A percentile compares a stretch with the other conserved stretches of the same genome.
These are phyloP conservation scores for Dinoponera quadriceps DNA, from an alignment of 1,140 invertebrate species.

Conservation along the genomic window DNA sequence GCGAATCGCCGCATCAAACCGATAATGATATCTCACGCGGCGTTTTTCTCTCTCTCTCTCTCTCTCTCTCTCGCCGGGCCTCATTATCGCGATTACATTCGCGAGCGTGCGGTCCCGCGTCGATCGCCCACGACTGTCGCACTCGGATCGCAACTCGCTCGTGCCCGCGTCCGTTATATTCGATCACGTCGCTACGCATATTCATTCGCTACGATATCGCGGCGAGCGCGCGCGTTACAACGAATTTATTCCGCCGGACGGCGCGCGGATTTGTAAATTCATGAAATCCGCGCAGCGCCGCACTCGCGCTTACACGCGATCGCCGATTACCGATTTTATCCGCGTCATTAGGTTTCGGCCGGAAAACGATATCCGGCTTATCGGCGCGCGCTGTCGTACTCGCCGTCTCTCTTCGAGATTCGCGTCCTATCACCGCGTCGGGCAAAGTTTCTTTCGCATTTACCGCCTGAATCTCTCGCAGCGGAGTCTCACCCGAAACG, in stretches of 20 bases:
- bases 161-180: constrained; percentile 8
- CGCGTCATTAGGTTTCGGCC: too few relatives aligned
- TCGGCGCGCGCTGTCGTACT: too few relatives aligned
- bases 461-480: too few relatives aligned
- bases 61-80: background rate
- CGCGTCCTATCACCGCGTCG: too few relatives aligned
- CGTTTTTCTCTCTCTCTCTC: too few relatives aligned
- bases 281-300: background rate
- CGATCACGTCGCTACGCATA: background rate
- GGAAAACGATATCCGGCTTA: too few relatives aligned
- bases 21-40: constrained; percentile 23
- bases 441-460: too few relatives aligned
- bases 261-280: constrained; percentile 11
- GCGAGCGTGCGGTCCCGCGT: background rate
- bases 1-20: constrained; percentile 27
- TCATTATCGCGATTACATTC: constrained; percentile 41
- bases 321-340: background rate
- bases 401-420: too few relatives aligned
- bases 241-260: constrained; percentile 26
- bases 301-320: too few relatives aligned
- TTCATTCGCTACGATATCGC: constrained; percentile 12
- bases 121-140: background rate
- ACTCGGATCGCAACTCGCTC: background rate
- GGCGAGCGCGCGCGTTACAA: background rate
- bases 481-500: too few relatives aligned